Evolutionary conservation across 1,140 invertebrate genomes (phyloP).

Genomic region (Pachypeltis micranthus): DNA sequence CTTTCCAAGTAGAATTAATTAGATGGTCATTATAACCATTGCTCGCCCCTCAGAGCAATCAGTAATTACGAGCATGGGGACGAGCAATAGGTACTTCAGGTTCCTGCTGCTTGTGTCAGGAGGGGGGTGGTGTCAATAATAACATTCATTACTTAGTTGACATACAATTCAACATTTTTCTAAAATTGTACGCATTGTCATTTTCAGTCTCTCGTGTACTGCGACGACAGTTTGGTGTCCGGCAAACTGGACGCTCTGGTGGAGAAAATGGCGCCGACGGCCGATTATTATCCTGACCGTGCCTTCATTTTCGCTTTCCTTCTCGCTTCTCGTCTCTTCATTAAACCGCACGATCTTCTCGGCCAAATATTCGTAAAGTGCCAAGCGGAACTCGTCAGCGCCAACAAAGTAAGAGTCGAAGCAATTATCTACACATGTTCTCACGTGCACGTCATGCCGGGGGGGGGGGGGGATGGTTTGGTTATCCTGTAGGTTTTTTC

Average conservation of each 20-base stretch:
- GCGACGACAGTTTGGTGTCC: constrained; percentile 75
- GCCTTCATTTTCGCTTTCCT: constrained; percentile 89
- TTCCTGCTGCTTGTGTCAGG: no score
- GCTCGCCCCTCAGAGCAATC: no score
- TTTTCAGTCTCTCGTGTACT: constrained; percentile 60
- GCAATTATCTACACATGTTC: neutral
- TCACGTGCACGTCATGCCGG: no score
- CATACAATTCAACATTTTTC: no score
- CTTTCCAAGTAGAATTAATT: no score
- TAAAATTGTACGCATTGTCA: no score
- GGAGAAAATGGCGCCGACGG: constrained; percentile 80
- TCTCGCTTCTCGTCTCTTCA: constrained; percentile 80
- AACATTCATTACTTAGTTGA: no score
- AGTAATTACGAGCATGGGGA: no score
- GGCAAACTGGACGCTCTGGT: constrained; percentile 76
- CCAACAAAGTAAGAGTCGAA: neutral
- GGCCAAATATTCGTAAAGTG: constrained; percentile 50
- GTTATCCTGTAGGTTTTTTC: neutral
- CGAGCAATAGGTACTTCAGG: no score
- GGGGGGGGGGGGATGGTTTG: no score
- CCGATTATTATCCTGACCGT: constrained; percentile 76
- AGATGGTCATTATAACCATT: no score
- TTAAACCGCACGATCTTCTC: constrained; percentile 83
- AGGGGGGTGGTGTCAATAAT: no score
- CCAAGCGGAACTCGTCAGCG: neutral